Conservation (phyloP, 2,113 vertebrate species). For the Melanocharis versteri region DNA sequence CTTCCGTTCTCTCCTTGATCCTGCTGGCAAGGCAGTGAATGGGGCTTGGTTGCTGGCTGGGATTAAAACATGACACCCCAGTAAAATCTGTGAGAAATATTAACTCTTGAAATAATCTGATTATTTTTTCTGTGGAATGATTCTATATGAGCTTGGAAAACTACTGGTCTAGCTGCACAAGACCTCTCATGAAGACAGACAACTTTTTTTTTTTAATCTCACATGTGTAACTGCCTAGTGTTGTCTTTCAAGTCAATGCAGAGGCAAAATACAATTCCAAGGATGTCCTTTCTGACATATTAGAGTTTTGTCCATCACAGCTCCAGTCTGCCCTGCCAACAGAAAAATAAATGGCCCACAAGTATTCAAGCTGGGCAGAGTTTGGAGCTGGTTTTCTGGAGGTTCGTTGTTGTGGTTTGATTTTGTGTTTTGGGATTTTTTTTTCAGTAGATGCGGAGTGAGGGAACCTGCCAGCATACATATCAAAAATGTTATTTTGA, state of each 20-base stretch:
- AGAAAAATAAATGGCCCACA: background rate
- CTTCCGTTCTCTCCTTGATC: background rate
- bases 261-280: background rate
- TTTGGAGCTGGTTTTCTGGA: background rate
- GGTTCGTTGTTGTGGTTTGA: background rate
- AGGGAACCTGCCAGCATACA: background rate
- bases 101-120: background rate
- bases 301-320: background rate
- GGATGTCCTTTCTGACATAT: background rate
- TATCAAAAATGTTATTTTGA: background rate
- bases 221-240: rapidly evolving
- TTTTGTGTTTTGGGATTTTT: background rate
- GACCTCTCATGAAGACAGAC: rapidly evolving
- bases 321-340: background rate
- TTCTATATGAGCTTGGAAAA: background rate
- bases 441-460: background rate
- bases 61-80: rapidly evolving
- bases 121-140: background rate
- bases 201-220: background rate
- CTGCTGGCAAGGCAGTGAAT: background rate
- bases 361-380: background rate
- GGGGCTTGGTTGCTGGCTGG: background rate
- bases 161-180: background rate
- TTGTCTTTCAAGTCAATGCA: background rate
- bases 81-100: background rate